Conservation (phyloP, 2,113 vertebrate genomes). For the Alosa alosa region DNA sequence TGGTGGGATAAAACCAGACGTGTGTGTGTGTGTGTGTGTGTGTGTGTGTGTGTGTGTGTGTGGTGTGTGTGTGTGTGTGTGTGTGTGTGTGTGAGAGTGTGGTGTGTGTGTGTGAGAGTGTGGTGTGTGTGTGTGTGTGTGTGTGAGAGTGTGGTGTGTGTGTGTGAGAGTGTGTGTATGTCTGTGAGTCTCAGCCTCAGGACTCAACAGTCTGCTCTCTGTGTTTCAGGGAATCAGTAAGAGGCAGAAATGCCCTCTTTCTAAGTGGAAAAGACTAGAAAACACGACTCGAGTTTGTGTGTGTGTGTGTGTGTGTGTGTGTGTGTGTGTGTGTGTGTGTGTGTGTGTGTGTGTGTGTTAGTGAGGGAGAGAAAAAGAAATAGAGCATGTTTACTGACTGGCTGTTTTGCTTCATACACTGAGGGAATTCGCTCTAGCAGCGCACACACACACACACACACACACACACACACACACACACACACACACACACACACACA, state of each 20-base stretch:
- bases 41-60: too few relatives aligned
- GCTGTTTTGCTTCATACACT: constrained; percentile 65
- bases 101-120: neutral
- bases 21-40: neutral
- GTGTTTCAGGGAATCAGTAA: too few relatives aligned
- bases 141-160: neutral
- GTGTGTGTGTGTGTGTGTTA: neutral
- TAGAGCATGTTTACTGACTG: constrained; percentile 61
- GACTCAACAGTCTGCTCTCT: too few relatives aligned
- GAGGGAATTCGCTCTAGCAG: constrained; percentile 65
- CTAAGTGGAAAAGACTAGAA: too few relatives aligned
- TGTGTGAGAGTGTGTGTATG: neutral
- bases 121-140: neutral
- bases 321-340: neutral
- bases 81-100: neutral
- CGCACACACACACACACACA: constrained; percentile 32
- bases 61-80: neutral
- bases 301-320: too few relatives aligned
- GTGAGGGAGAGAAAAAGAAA: constrained; percentile 39
- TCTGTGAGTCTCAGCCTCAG: too few relatives aligned
- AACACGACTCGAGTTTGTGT: too few relatives aligned
- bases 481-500: constrained; percentile 11
- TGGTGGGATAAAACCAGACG: neutral
- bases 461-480: neutral
- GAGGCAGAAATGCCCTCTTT: too few relatives aligned